Percentiles rank a stretch among this genome's conserved stretches.
Evolutionary conservation across 2,113 vertebrate genomes (phyloP).

Genomic region (Pantherophis guttatus): DNA sequence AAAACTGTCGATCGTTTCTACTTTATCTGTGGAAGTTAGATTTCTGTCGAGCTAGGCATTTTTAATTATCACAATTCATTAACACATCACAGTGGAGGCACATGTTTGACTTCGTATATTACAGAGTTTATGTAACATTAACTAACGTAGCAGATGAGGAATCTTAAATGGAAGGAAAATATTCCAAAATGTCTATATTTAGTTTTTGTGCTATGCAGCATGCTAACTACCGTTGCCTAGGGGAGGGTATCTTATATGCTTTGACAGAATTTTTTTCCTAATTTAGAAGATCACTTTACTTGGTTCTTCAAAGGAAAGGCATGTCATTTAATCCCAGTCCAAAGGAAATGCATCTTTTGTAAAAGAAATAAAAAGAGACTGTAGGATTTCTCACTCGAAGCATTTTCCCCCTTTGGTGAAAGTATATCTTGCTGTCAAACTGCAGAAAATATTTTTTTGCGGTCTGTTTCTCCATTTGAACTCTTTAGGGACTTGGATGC

Average conservation of each 20-base stretch:
- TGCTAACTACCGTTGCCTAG: constrained; percentile 58
- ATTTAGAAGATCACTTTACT: constrained; percentile 55
- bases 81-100: constrained; percentile 59
- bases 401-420: constrained; percentile 17
- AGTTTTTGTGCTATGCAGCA: constrained; percentile 60
- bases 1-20: constrained; percentile 65
- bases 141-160: constrained; percentile 62
- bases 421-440: constrained; percentile 30
- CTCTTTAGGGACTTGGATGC: constrained; percentile 40
- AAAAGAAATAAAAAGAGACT: constrained; percentile 19
- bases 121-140: constrained; percentile 67
- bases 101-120: constrained; percentile 61
- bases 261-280: constrained; percentile 63
- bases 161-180: constrained; percentile 48
- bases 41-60: constrained; percentile 62
- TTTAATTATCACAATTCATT: constrained; percentile 66
- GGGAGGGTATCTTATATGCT: constrained; percentile 49
- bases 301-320: constrained; percentile 38
- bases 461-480: constrained; percentile 48
- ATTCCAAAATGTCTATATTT: constrained; percentile 65
- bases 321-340: constrained; percentile 49
- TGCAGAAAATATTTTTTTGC: constrained; percentile 45
- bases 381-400: constrained; percentile 32
- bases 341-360: constrained; percentile 37
- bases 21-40: constrained; percentile 63